Percentiles rank a stretch among this genome's conserved stretches.
Conservation (phyloP, 2,113 vertebrate genomes). For the Lathamus discolor region DNA sequence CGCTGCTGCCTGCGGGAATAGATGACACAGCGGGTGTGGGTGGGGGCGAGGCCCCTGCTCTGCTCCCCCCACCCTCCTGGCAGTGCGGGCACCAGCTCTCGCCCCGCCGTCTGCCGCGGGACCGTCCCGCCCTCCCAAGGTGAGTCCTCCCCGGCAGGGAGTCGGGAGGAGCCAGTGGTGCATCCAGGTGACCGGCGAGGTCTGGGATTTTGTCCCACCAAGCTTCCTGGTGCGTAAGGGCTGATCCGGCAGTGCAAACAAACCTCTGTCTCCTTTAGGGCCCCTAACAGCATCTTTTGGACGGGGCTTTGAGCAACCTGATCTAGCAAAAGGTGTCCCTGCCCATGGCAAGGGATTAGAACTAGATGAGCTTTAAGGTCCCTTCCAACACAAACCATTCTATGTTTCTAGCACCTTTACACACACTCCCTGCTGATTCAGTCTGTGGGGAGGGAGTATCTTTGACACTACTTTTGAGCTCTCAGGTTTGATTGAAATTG, state of each 20-base stretch:
- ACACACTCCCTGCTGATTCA: accelerated
- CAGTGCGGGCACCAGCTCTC: neutral
- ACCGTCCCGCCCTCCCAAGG: neutral
- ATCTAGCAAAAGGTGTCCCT: neutral
- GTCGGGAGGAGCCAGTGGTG: too few relatives aligned
- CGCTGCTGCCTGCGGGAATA: neutral
- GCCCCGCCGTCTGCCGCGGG: neutral
- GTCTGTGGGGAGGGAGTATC: accelerated
- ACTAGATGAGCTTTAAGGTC: neutral
- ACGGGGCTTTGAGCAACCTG: neutral
- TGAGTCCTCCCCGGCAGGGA: neutral
- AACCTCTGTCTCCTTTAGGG: neutral
- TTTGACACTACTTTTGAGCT: neutral
- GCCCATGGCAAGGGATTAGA: neutral
- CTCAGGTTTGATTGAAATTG: neutral
- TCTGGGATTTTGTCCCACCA: neutral
- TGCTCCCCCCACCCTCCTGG: neutral
- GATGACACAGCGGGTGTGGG: neutral
- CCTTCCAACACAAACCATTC: neutral
- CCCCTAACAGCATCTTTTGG: neutral
- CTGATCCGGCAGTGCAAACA: neutral
- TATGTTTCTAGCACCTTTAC: neutral
- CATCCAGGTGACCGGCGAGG: neutral
- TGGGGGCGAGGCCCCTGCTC: neutral
- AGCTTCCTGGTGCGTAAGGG: neutral